Base-by-base conservation (phyloP, 2,113 vertebrate genomes). In the Panthera uncia region DNA sequence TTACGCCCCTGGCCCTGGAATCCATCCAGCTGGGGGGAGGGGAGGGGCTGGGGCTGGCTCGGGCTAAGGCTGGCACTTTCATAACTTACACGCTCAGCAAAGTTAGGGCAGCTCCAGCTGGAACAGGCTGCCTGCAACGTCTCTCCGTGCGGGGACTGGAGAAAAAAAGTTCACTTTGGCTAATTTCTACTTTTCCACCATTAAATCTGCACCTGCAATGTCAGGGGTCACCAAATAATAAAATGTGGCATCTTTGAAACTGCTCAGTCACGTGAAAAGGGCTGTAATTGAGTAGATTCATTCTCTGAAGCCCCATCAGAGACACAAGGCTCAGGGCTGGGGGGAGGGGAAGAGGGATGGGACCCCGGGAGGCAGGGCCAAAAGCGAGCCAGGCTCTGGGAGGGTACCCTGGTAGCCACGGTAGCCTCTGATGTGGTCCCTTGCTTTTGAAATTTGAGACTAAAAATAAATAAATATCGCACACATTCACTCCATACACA, bases 191-290 rank as follows among this genome's bases (percentile, higher is more conserved):
- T 94, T 98, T 98, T 98, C 97, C 92, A 55, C 98, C 98, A 97
- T 98, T 98, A 99, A 99, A 98, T 99, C 99, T 99, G 99, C 99
- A 99, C 99, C 99, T 99, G 99, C 99, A 94, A 99, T 99, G 99
- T 99, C 99, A 99, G 98, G 98, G 99, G 99, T 99, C 99, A 98
- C 97, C 95, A 99, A 99, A 99, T 99, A 99, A 99, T 99, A 99
- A 99, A 99, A 99, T 99, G 99, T 98, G 98, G 99, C 99, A 99
- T 99, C 99, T 99, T 99, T 99, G 99, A 99, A 99, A 99, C 99
- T 99, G 99, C 99, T 99, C 99, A 98, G 98, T 99, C 98, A 98
- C 99, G 98, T 99, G 99, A 98, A 99, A 99, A 98, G 98, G 98
- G 98, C 98, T 99, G 99, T 99, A 97, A 99, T 99, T 98, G 99